Evolutionary conservation across 2,797 vertebrate species (phyloP).

Genomic region (Danio jaintianensis): DNA sequence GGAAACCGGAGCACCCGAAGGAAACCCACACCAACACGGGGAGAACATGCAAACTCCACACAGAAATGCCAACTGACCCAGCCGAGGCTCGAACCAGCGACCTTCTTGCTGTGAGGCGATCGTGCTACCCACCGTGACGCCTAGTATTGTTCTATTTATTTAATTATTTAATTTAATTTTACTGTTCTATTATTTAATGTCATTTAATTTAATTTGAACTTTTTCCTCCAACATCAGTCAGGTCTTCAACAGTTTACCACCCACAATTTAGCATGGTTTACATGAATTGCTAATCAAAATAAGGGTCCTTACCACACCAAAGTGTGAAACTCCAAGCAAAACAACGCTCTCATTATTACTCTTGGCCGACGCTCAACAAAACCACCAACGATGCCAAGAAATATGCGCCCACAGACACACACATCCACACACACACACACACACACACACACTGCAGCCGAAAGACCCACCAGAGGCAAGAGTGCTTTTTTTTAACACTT

Average conservation of each 20-base stretch:
- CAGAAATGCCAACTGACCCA: too few species aligned
- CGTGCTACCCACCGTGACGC: too few species aligned
- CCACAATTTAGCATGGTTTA: background rate
- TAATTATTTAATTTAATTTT: background rate
- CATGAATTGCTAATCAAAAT: conserved; percentile 36
- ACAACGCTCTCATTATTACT: conserved; percentile 49
- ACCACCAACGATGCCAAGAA: conserved; percentile 33
- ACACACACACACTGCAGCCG: background rate
- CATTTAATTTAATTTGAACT: background rate
- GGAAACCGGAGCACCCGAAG: too few species aligned
- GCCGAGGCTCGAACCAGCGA: too few species aligned
- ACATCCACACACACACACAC: background rate
- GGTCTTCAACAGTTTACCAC: conserved; percentile 11
- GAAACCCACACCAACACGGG: too few species aligned
- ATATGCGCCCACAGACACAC: conserved; percentile 7
- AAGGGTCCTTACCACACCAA: conserved; percentile 41
- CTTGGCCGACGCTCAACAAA: conserved; percentile 38
- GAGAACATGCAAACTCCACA: too few species aligned
- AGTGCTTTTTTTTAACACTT: too few species aligned
- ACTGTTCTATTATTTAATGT: background rate
- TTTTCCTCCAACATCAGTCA: background rate
- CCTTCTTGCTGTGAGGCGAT: too few species aligned
- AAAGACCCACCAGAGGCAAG: background rate
- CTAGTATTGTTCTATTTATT: background rate
- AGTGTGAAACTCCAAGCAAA: conserved; percentile 39